Evolutionary conservation across 1,140 invertebrate genomes (phyloP), one percentile per base, ranked within the genome.

Genomic region (Magallana angulata): DNA sequence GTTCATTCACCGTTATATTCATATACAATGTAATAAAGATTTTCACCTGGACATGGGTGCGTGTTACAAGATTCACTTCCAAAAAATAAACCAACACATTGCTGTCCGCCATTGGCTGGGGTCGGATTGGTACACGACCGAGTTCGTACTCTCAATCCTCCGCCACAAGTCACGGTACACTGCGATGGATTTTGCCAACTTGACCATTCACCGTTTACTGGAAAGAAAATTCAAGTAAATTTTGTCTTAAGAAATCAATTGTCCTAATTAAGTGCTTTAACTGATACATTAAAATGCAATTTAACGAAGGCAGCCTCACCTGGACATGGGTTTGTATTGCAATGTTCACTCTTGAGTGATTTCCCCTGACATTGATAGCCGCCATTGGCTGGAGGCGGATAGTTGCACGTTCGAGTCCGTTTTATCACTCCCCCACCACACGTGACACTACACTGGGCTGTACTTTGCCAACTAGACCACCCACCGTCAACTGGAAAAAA

Each of bases 141-240:
- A 30, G 60, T 62, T 1, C 36, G 57, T n/a, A 64, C 3, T 30
- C 58, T 84, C 9, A 62, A n/a, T 64, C 83, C 83, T 3, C 57
- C 36, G 9, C 83, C 83, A 64, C 83, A 84, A 14, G 59, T 62
- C 11, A 56, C 59, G 14, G 18, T 60, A 36, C 83, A 84, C 5
- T 5, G 36, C 5, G 18, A 24, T 12, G 36, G 7, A 5, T 14
- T 30, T 64, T 84, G 9, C 83, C 83, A 84, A 36, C 57, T 48
- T 5, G 58, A 60, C 83, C 83, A 84, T 36, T 11, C 59, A 36
- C 83, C 83, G 48, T 84, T 62, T n/a, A 84, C 83, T 84, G 18
- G n/a, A 18, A 48, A 48, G 5, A 48, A 48, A 48, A 4, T 48
- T 5, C 36, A 5, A 48, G 36, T 48, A 48, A 48, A 48, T 48